phyloP scores from a whole-genome alignment of 2,113 vertebrate species.

The Murina feae region DNA sequence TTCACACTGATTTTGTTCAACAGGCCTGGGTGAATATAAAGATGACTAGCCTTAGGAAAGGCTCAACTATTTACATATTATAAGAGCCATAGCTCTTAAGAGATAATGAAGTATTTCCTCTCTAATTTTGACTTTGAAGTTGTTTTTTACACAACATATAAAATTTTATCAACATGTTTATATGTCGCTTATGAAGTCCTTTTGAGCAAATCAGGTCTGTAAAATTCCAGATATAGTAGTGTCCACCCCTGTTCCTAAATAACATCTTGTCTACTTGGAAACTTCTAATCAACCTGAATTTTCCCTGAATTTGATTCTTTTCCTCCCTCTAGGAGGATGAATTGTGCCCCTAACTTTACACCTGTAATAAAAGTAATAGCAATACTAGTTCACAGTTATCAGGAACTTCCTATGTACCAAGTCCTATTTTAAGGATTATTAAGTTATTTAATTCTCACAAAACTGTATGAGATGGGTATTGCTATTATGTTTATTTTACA shows the following conservation, averaged over 20 bases:
- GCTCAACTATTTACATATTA: background rate
- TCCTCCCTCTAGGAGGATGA: background rate
- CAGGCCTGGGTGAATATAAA: background rate
- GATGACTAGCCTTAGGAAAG: background rate
- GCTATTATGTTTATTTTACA: background rate
- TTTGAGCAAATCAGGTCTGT: constrained; percentile 24
- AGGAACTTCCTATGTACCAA: background rate
- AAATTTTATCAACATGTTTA: background rate
- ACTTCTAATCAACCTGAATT: background rate
- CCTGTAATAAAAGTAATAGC: background rate
- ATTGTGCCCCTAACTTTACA: background rate
- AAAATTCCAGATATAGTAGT: background rate
- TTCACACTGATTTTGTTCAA: constrained; percentile 10
- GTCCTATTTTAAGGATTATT: background rate
- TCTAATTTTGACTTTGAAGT: background rate
- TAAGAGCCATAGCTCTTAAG: background rate
- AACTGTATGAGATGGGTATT: background rate
- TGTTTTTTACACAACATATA: background rate
- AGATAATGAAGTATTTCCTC: background rate
- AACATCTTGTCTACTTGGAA: background rate
- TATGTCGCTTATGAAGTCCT: background rate
- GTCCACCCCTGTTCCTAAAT: background rate
- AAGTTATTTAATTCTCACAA: background rate
- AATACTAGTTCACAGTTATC: background rate
- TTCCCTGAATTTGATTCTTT: background rate